phyloP scores from a whole-genome alignment of 2,113 vertebrate species.

The Pterocles gutturalis region DNA sequence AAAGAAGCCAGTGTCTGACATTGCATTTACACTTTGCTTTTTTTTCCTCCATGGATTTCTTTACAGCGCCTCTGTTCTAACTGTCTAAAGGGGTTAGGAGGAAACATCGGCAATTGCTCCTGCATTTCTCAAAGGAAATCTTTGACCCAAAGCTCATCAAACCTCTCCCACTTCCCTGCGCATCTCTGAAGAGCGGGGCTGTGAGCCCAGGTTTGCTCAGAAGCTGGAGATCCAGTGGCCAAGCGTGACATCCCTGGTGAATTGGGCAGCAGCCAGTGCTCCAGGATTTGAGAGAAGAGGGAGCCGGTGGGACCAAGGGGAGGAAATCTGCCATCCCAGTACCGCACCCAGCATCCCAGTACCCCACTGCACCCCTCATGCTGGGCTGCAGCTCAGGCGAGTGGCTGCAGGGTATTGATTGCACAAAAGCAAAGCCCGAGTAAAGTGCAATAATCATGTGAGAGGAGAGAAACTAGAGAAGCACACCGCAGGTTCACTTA shows the following conservation, averaged over 20 bases:
- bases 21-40: neutral
- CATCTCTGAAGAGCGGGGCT: neutral
- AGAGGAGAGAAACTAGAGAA: constrained; percentile 27
- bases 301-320: neutral
- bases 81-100: neutral
- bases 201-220: neutral
- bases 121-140: neutral
- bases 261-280: rapidly evolving
- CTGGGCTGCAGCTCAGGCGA: neutral
- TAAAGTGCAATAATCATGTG: neutral
- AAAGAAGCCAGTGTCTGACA: neutral
- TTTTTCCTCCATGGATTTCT: neutral
- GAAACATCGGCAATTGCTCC: neutral
- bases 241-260: rapidly evolving
- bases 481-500: constrained; percentile 50
- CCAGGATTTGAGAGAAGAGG: neutral
- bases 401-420: neutral
- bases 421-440: constrained; percentile 4
- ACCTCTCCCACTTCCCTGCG: neutral
- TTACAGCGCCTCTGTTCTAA: neutral
- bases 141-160: neutral
- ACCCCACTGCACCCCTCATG: neutral
- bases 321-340: neutral
- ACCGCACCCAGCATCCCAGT: neutral
- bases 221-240: neutral